phyloP scores from a whole-genome alignment of 2,113 vertebrate genomes.

The Caracal caracal region DNA sequence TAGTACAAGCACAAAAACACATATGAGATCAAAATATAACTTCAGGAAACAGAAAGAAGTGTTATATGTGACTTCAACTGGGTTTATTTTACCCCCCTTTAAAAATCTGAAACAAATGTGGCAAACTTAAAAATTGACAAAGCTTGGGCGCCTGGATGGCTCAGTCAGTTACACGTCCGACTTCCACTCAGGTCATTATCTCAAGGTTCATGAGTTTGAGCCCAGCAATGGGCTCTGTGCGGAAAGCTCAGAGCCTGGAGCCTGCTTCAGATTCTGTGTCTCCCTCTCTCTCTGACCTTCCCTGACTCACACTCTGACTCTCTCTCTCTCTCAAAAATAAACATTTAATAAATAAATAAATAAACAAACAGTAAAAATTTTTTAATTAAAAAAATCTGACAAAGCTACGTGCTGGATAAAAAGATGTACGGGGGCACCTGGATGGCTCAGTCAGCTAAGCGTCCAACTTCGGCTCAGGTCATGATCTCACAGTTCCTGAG shows the following conservation, averaged over 20 bases:
- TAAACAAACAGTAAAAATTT: background rate
- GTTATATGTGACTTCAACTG: background rate
- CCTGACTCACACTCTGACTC: background rate
- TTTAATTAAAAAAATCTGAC: background rate
- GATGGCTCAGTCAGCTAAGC: no score
- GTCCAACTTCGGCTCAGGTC: no score
- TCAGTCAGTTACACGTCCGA: background rate
- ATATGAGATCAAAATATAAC: background rate
- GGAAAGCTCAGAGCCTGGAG: background rate
- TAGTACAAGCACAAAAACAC: background rate
- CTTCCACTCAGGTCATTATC: background rate
- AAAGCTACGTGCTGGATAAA: background rate
- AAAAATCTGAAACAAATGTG: background rate
- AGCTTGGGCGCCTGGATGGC: background rate
- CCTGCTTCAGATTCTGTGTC: background rate
- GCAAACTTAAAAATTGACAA: no score
- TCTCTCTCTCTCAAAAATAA: background rate
- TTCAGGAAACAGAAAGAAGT: background rate
- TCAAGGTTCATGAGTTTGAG: background rate
- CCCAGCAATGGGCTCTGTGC: rapidly evolving
- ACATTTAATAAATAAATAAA: background rate
- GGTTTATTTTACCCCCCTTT: background rate
- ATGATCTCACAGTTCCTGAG: no score
- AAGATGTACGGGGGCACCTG: no score
- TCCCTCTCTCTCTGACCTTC: background rate